Evolutionary conservation across 2,888 invertebrate species (phyloP).

Genomic region (Drosophila phalerata): DNA sequence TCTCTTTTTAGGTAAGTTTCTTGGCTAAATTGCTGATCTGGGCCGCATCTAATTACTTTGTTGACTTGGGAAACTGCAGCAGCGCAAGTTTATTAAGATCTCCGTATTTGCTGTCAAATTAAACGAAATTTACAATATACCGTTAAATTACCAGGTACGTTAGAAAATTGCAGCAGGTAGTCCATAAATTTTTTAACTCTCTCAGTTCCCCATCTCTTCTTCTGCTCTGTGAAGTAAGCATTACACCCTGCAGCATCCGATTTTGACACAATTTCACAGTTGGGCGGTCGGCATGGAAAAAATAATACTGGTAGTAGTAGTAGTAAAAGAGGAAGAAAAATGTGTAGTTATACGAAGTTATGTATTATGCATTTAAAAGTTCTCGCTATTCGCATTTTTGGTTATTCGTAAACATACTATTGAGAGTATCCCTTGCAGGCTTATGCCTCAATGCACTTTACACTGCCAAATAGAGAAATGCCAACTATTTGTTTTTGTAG

Average conservation of each 20-base stretch:
- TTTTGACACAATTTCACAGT: conserved; percentile 76
- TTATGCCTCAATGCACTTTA: conserved; percentile 74
- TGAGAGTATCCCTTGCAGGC: conserved; percentile 60
- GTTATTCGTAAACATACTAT: conserved; percentile 52
- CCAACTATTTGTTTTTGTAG: conserved; percentile 56
- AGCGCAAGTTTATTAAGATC: conserved; percentile 62
- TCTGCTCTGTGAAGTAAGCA: conserved; percentile 20
- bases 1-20: conserved; percentile 70
- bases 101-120: conserved; percentile 64
- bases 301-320: conserved; percentile 16
- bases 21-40: conserved; percentile 48
- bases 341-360: conserved; percentile 43
- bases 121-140: conserved; percentile 76
- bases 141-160: conserved; percentile 76
- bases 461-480: conserved; percentile 57
- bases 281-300: conserved; percentile 41
- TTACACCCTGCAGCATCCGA: conserved; percentile 51
- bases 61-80: conserved; percentile 33
- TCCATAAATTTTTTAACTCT: conserved; percentile 50
- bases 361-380: conserved; percentile 59
- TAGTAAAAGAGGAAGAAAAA: conserved; percentile 4
- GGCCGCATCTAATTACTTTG: conserved; percentile 49
- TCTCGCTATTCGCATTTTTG: conserved; percentile 38
- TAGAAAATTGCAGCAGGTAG: conserved; percentile 56
- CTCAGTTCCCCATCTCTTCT: conserved; percentile 8